Base-by-base conservation (phyloP, 23 tunicate genomes). In the Aplidium turbinatum region DNA sequence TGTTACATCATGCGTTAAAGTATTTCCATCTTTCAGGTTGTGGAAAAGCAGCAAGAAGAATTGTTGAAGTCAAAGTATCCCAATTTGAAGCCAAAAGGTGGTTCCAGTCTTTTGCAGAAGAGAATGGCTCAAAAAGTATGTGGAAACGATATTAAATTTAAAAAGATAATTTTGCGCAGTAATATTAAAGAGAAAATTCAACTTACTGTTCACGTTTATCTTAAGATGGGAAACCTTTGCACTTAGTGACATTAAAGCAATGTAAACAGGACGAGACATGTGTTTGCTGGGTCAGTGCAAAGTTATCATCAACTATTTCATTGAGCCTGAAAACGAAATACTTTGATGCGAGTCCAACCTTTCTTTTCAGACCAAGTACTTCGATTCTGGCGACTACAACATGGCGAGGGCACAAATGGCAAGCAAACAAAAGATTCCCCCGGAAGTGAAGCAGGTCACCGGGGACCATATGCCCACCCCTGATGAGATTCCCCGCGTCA, bases 331-430 rank as follows among this genome's bases (percentile, higher is more conserved):
- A 42, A 9, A 16, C 50, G 50, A 11, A 42, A 42, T 9, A 42
- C 16, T 42, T 16, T 9, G 13, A 9, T 9, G 16, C 50, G 50
- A 9, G 16, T 9, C 13, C 50, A 42, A 42, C 50, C 11, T 42
- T 73, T 55, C 21, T 76, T 29, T 22, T 3, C 33, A 72, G 66
- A 63, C 79, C 38, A 79, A 91, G 57, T 91, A 84, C 64, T 91
- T 91, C 34, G 97, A 91, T 47, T 84, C 91, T 57, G 97, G 97
- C 31, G 97, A 91, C 68, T 91, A 91, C 82, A 91, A 91, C 75
- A 91, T 91, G 97, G 97, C 97, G 30, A 73, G 76, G 29, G 97
- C 97, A 3, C 66, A 91, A 39, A 63, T 84, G 48, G 65, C 75
- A 23, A 2, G 38, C 22, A 85, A 84, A 50, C 35, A 63, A 40